These are phyloP conservation scores for Engraulis encrasicolus DNA, from an alignment of 2,113 vertebrate species.

Conservation along the genomic window DNA sequence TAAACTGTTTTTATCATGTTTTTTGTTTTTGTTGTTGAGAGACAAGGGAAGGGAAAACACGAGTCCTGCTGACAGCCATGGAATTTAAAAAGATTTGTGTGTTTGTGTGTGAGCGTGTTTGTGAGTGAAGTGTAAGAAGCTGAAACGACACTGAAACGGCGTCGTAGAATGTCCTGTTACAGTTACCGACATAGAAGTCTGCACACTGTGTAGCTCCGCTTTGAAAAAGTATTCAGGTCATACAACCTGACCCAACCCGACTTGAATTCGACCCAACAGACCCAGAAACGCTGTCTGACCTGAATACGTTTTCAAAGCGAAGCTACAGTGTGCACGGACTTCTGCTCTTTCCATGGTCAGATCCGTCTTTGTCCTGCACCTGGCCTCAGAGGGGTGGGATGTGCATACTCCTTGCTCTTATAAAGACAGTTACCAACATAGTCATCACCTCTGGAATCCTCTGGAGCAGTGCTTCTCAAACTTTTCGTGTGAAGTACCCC, in stretches of 20 bases:
- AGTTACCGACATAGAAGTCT: slow-evolving; percentile 51
- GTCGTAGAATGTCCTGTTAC: slow-evolving; percentile 21
- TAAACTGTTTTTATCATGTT: background rate
- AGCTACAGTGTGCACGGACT: too few relatives aligned
- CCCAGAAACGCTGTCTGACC: too few relatives aligned
- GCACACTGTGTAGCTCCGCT: too few relatives aligned
- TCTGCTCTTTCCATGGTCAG: too few relatives aligned
- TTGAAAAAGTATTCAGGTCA: too few relatives aligned
- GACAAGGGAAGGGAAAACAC: slow-evolving; percentile 37
- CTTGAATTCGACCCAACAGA: too few relatives aligned
- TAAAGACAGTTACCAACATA: slow-evolving; percentile 51
- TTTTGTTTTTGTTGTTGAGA: background rate
- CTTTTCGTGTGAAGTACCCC: too few relatives aligned
- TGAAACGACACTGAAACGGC: slow-evolving; percentile 17
- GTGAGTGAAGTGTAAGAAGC: slow-evolving; percentile 27
- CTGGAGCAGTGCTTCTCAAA: slow-evolving; percentile 6
- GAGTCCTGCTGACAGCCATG: slow-evolving; percentile 38
- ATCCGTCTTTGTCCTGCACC: too few relatives aligned
- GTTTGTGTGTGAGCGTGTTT: background rate
- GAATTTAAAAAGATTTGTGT: background rate
- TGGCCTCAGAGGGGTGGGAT: too few relatives aligned
- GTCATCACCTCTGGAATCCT: slow-evolving; percentile 35
- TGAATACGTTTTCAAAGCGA: too few relatives aligned
- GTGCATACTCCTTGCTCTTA: too few relatives aligned
- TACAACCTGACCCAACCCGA: too few relatives aligned